Base-by-base conservation (phyloP, 2,888 invertebrate genomes). In the Trichopria drosophilae region DNA sequence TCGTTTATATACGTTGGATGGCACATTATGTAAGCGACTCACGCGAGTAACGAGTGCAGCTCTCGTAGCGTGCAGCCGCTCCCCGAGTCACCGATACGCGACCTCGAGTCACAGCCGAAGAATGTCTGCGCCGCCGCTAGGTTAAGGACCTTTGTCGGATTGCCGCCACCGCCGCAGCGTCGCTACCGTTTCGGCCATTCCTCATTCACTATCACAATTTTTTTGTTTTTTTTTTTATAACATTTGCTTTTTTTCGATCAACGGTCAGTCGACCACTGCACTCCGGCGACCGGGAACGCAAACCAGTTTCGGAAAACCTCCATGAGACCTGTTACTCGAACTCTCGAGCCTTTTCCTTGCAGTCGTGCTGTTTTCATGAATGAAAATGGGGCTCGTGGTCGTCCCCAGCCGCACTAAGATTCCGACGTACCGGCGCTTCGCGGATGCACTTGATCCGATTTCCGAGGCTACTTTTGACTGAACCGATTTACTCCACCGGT, bases 91-190 rank as follows among this genome's bases (percentile, higher is more conserved):
- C n/a, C 23, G 9, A 40, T 46, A 39, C 29, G 35, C 56, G 60
- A 49, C 53, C 53, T 45, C 50, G 62, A 56, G 56, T 53, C 61
- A 54, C 53, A 53, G 54, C 58, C 44, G 44, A 63, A 59, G 63
- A 61, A 59, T 58, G 58, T 53, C 56, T 51, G 59, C 54, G 56
- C 53, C 53, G 41, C 47, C 34, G 58, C 59, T 55, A 60, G 69
- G 67, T 69, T 68, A 69, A 69, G 66, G 67, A 69, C 69, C 67
- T 67, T 64, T 46, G 53, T 29, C 43, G 45, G 18, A 52, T 51
- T 53, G 41, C 57, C 59, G 53, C 52, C 51, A 53, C 32, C 48
- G 15, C 41, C 42, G 12, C 35, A 12, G 18, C 4, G 18, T 12
- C 12, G 35, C 18, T 16, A 35, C 35, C 15, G 12, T 12, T 18